phyloP scores from a whole-genome alignment of 2,888 invertebrate genomes.

The Lycaena phlaeas region DNA sequence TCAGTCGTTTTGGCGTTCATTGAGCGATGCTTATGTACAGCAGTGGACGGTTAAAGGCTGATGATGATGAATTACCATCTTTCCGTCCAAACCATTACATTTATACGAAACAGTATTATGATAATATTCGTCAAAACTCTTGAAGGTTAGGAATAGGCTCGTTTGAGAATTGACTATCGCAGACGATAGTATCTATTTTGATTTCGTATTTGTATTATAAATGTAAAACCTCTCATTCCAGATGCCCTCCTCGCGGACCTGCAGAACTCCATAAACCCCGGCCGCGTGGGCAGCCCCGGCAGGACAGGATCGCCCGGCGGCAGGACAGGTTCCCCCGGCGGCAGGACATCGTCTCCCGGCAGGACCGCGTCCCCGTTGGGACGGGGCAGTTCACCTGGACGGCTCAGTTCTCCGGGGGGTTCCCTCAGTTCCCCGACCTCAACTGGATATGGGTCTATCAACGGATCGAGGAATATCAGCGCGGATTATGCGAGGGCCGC shows the following conservation, averaged over 20 bases:
- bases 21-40: too few species aligned
- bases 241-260: conserved; percentile 96
- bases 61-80: too few species aligned
- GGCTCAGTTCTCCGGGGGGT: conserved; percentile 59
- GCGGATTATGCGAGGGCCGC: conserved; percentile 69
- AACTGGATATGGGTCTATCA: conserved; percentile 86
- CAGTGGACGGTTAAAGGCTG: too few species aligned
- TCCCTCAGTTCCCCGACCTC: conserved; percentile 68
- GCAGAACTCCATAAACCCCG: conserved; percentile 89
- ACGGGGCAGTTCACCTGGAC: conserved; percentile 65
- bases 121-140: too few species aligned
- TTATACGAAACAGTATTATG: too few species aligned
- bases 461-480: conserved; percentile 74
- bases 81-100: too few species aligned
- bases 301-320: conserved; percentile 48
- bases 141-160: too few species aligned
- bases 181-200: too few species aligned
- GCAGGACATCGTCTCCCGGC: conserved; percentile 48
- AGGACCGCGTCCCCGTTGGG: conserved; percentile 48
- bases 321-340: conserved; percentile 66
- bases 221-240: conserved; percentile 76
- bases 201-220: too few species aligned
- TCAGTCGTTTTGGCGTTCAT: too few species aligned
- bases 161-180: too few species aligned
- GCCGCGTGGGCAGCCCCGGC: conserved; percentile 66